Evolutionary conservation across 2,797 vertebrate species (phyloP).

Genomic region (Macroramphosus scolopax): DNA sequence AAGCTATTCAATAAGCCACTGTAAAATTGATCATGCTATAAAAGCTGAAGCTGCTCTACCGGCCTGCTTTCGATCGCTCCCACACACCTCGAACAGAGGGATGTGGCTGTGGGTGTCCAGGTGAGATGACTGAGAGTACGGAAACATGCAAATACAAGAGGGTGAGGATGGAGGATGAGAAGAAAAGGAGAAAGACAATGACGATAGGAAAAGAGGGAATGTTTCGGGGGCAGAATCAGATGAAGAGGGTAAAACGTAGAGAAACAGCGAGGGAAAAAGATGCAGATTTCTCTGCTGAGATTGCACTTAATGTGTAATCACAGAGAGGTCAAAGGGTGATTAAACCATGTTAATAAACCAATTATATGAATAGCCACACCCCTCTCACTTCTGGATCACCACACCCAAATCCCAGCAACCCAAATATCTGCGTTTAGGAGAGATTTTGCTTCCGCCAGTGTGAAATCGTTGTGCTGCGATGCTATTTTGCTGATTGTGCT

Average conservation of each 20-base stretch:
- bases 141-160: slow-evolving; percentile 2
- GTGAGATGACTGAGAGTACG: not conserved
- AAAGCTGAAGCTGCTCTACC: slow-evolving; percentile 65
- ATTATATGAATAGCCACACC: too few relatives aligned
- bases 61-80: slow-evolving; percentile 8
- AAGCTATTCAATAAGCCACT: slow-evolving; percentile 79
- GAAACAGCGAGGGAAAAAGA: too few relatives aligned
- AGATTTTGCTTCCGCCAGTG: not conserved
- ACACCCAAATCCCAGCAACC: not conserved
- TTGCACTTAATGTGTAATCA: too few relatives aligned
- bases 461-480: not conserved
- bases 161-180: too few relatives aligned
- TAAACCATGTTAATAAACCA: too few relatives aligned
- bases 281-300: too few relatives aligned
- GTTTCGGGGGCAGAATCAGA: too few relatives aligned
- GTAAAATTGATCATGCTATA: slow-evolving; percentile 79
- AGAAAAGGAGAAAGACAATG: too few relatives aligned
- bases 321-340: too few relatives aligned
- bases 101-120: slow-evolving; percentile 11
- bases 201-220: too few relatives aligned
- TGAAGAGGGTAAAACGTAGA: too few relatives aligned
- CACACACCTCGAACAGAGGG: slow-evolving; percentile 7
- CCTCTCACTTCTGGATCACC: too few relatives aligned
- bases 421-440: not conserved
- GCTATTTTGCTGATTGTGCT: not conserved